Evolutionary conservation across 1,140 invertebrate species (phyloP).

Genomic region (Octopus bimaculoides): DNA sequence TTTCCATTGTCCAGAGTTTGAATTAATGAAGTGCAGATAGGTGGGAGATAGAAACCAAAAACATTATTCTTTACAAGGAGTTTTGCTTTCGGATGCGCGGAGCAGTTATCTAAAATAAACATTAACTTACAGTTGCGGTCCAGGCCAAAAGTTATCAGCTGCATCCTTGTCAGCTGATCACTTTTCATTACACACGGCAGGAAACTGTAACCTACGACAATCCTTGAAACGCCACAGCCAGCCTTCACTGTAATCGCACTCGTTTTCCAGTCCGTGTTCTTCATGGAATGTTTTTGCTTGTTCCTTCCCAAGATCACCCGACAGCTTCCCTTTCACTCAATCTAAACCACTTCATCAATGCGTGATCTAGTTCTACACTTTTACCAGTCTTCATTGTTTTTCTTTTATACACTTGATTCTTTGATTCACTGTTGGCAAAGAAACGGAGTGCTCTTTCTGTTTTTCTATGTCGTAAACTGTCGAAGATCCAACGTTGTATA

Average conservation of each 20-base stretch:
- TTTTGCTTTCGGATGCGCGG: background rate
- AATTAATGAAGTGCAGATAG: background rate
- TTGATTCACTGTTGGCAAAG: constrained; percentile 7
- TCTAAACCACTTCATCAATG: background rate
- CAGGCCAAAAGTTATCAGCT: background rate
- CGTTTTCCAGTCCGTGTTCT: background rate
- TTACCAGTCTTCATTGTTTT: background rate
- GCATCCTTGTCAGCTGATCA: constrained; percentile 1
- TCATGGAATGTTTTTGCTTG: background rate
- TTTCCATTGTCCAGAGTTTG: background rate
- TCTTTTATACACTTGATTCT: background rate
- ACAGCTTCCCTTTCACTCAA: background rate
- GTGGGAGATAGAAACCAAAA: constrained; percentile 1
- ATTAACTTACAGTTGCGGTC: constrained; percentile 1
- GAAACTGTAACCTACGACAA: background rate
- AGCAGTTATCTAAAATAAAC: background rate
- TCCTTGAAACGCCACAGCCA: background rate
- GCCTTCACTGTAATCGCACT: constrained; percentile 4
- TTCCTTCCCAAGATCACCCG: background rate
- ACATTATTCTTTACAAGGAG: constrained; percentile 4
- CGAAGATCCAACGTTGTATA: constrained; percentile 7
- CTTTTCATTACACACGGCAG: background rate
- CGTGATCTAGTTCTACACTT: background rate
- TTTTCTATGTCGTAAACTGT: constrained; percentile 1
- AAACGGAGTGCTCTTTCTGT: constrained; percentile 1